Conservation (phyloP, 2,797 vertebrate species). For the Urocyon cinereoargenteus region DNA sequence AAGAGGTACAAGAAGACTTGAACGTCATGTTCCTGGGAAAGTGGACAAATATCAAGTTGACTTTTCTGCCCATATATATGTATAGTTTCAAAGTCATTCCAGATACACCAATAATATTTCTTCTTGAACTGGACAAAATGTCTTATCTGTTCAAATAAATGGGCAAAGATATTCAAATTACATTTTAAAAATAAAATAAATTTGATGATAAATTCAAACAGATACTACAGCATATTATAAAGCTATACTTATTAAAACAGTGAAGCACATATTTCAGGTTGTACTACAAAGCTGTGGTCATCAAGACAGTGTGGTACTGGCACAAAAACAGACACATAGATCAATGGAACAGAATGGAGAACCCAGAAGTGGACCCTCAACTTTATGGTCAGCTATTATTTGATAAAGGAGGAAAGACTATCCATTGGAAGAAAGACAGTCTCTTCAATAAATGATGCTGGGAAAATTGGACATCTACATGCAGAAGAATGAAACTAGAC, state of each 20-base stretch:
- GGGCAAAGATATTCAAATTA: neutral
- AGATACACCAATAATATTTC: neutral
- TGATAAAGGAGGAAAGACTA: no score
- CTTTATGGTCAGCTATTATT: no score
- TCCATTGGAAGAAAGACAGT: no score
- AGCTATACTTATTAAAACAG: neutral
- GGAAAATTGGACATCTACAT: no score
- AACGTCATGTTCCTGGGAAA: neutral
- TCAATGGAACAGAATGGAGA: no score
- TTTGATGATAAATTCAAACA: neutral
- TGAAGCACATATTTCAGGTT: no score
- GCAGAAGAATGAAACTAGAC: no score
- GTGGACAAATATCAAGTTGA: conserved; percentile 1
- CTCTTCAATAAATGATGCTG: no score
- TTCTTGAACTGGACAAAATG: neutral
- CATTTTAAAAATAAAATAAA: conserved; percentile 45
- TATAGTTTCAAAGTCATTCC: conserved; percentile 11
- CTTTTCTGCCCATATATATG: neutral
- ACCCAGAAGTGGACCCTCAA: no score
- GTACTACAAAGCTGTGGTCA: no score
- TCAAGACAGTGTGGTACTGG: no score
- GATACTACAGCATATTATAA: neutral
- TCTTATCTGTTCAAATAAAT: conserved; percentile 7
- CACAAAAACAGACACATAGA: no score
- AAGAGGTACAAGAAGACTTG: neutral